These are phyloP conservation scores for Arvicanthis niloticus DNA, from an alignment of 2,113 vertebrate species.

Conservation along the genomic window DNA sequence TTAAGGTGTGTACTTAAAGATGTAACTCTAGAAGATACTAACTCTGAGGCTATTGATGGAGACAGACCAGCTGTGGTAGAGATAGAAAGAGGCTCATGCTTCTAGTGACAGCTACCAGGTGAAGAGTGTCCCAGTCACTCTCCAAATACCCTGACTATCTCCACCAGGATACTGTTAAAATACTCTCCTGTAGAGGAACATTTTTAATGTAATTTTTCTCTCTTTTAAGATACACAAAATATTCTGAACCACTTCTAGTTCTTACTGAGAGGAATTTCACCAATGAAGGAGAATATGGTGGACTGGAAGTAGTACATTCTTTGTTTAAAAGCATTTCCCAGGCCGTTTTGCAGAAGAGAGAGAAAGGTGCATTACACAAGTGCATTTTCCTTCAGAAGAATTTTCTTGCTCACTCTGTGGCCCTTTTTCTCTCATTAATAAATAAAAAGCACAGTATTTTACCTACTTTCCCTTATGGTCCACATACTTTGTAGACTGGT, in stretches of 20 bases:
- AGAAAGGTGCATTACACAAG: background rate
- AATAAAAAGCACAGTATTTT: background rate
- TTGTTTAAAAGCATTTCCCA: slow-evolving; percentile 57
- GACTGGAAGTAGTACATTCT: background rate
- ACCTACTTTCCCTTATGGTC: background rate
- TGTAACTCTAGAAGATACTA: slow-evolving; percentile 46
- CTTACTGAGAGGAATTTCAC: slow-evolving; percentile 31
- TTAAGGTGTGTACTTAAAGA: background rate
- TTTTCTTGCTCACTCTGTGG: background rate
- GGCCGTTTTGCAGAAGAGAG: background rate
- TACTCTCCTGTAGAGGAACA: slow-evolving; percentile 13
- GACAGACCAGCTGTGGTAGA: background rate
- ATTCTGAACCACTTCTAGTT: slow-evolving; percentile 63
- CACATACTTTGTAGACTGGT: background rate
- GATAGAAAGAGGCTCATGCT: background rate
- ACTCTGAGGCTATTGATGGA: background rate
- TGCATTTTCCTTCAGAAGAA: background rate
- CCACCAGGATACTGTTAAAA: slow-evolving; percentile 51
- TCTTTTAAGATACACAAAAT: slow-evolving; percentile 63
- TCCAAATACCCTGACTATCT: slow-evolving; percentile 46
- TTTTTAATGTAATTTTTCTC: slow-evolving; percentile 65
- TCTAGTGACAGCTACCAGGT: slow-evolving; percentile 29
- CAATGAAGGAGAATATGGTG: slow-evolving; percentile 38
- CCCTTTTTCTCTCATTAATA: background rate
- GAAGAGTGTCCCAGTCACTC: background rate